Base-by-base conservation (phyloP, 2,888 invertebrate species). In the Drosophila monieri region DNA sequence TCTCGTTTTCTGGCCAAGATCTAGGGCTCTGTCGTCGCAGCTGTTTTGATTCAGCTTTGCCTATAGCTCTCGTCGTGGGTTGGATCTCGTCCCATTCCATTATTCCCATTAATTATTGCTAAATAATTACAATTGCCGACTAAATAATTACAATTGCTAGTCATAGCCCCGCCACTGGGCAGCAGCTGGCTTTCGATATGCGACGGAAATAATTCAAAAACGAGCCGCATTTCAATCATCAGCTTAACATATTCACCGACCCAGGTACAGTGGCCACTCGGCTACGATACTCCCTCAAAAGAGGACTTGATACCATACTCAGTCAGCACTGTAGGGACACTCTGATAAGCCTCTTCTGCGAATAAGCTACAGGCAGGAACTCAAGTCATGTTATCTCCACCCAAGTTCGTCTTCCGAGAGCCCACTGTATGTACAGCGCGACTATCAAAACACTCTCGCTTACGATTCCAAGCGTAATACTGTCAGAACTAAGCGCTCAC, bases 21-120 rank as follows among this genome's bases (percentile, higher is more conserved):
- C 23, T 6, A 15, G 5, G 32, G 58, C 41, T 58, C 51, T 39
- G 14, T 35, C n/a, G 78, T 72, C 77, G 62, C 81, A 79, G 76
- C 78, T 80, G 79, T 72, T 59, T 57, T 25, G 18, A 4, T 23
- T 23, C 21, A 4, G 21, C 4, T 23, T 5, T 23, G 21, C 21
- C 21, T 3, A 23, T 4, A 23, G 21, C 18, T 18, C 18, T 18
- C 18, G 18, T 18, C 18, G 2, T 18, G 18, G 18, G 2, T 1
- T 18, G 21, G 21, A 3, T 23, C 5, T 23, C 21, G 3, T 23
- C 21, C 21, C 21, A 0, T 5, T 5, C 21, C 21, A 3, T 5
- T 23, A 23, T 23, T 23, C 21, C 4, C 3, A 4, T 23, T 23
- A 23, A 23, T 23, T 23, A 23, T 23, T 23, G 21, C 21, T 4